Evolutionary conservation across 35 echinoderm and acorn worm genomes (phyloP).

Genomic region (Holothuria glaberrima): DNA sequence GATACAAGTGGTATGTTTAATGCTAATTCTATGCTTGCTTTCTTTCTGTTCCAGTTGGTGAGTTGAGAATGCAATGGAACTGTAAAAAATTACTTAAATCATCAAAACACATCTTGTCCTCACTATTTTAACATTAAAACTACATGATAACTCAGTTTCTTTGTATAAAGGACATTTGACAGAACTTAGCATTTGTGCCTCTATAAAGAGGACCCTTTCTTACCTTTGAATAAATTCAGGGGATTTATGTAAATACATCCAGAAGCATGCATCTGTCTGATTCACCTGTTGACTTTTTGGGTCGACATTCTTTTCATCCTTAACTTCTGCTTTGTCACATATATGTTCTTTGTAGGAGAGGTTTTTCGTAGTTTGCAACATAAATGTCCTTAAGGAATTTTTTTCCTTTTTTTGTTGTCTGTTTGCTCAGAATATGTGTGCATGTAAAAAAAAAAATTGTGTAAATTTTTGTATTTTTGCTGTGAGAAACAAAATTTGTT

Average conservation of each 20-base stretch:
- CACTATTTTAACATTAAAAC: too few species aligned
- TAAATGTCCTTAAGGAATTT: conserved; percentile 25
- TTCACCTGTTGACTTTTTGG: neutral
- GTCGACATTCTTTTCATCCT: neutral
- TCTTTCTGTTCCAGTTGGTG: too few species aligned
- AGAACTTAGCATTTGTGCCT: neutral
- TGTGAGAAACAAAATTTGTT: conserved; percentile 30
- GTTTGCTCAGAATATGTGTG: conserved; percentile 49
- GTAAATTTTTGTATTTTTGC: conserved; percentile 62
- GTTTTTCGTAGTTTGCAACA: conserved; percentile 35
- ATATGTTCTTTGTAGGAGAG: conserved; percentile 48
- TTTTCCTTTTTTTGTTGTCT: conserved; percentile 4
- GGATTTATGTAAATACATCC: neutral
- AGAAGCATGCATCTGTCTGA: too few species aligned
- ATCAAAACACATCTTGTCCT: too few species aligned
- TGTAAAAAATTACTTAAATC: too few species aligned
- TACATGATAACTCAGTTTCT: too few species aligned
- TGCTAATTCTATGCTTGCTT: too few species aligned
- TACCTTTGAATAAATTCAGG: neutral
- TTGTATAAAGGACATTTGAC: too few species aligned
- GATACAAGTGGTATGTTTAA: too few species aligned
- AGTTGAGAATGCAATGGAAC: too few species aligned
- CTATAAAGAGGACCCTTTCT: neutral
- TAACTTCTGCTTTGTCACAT: conserved; percentile 35
- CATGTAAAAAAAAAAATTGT: conserved; percentile 45